Conservation (phyloP, 2,888 invertebrate species). For the Margaritifera margaritifera region DNA sequence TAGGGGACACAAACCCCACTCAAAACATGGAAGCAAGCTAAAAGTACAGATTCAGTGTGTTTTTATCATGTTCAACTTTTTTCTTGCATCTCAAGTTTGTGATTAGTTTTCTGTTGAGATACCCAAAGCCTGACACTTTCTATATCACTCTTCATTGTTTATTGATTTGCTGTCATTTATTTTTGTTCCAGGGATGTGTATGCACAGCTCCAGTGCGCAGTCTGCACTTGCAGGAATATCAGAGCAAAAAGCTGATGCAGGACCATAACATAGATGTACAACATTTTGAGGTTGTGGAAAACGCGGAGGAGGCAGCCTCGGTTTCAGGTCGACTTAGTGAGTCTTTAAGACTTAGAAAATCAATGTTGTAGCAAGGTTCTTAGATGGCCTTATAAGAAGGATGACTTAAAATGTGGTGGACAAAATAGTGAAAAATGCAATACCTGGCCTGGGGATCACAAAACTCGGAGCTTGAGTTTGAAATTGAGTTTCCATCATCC, state of each 20-base stretch:
- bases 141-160: too few species aligned
- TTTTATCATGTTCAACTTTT: too few species aligned
- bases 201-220: slow-evolving; percentile 60
- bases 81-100: too few species aligned
- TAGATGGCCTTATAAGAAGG: neutral
- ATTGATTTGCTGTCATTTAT: too few species aligned
- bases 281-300: slow-evolving; percentile 91
- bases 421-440: neutral
- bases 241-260: slow-evolving; percentile 92
- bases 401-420: neutral
- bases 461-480: neutral
- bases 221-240: slow-evolving; percentile 96
- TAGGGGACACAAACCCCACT: too few species aligned
- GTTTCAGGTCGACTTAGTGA: slow-evolving; percentile 64
- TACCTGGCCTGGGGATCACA: neutral
- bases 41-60: too few species aligned
- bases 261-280: slow-evolving; percentile 81
- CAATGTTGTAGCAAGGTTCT: slow-evolving; percentile 1
- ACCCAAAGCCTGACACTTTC: too few species aligned
- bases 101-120: too few species aligned
- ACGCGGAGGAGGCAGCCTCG: slow-evolving; percentile 71
- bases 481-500: too few species aligned
- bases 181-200: too few species aligned
- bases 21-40: too few species aligned
- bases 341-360: slow-evolving; percentile 11